A percentile compares a stretch with the other conserved stretches of the same genome.
These are phyloP conservation scores for Paguma larvata DNA, from an alignment of 2,797 vertebrate species.

Conservation along the genomic window DNA sequence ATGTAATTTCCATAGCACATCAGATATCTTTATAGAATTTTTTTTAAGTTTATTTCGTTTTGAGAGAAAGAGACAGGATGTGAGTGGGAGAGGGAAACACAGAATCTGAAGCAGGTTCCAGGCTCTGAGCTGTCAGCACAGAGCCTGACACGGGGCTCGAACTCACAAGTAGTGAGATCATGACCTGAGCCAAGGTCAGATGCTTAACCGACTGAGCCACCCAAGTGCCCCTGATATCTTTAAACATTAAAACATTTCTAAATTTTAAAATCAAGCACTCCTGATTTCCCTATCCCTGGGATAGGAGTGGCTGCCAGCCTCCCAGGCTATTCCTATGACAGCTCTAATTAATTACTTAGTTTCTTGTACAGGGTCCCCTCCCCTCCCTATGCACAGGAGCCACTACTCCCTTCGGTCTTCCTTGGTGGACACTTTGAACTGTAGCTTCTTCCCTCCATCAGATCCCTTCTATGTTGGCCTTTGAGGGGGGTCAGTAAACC, in stretches of 20 bases:
- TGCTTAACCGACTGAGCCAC: no score
- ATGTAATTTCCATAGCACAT: not conserved
- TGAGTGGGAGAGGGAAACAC: no score
- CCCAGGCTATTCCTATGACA: not conserved
- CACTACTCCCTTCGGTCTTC: not conserved
- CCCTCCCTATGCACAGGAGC: not conserved
- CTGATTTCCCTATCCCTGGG: not conserved
- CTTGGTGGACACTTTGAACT: not conserved
- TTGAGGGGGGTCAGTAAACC: not conserved
- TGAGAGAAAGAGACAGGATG: no score
- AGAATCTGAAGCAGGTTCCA: no score
- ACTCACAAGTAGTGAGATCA: no score
- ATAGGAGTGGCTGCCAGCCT: not conserved
- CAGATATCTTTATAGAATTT: not conserved
- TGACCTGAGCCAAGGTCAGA: no score
- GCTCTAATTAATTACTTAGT: not conserved
- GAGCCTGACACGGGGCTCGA: no score
- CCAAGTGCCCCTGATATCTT: not conserved
- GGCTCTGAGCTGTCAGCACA: no score
- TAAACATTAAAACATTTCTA: not conserved
- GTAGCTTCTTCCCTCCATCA: not conserved
- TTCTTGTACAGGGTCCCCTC: not conserved
- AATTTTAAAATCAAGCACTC: conserved; percentile 9
- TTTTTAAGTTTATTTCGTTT: no score
- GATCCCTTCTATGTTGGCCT: not conserved